These are phyloP conservation scores for Metopia argyrocephala DNA, from an alignment of 2,888 invertebrate genomes.

Conservation along the genomic window DNA sequence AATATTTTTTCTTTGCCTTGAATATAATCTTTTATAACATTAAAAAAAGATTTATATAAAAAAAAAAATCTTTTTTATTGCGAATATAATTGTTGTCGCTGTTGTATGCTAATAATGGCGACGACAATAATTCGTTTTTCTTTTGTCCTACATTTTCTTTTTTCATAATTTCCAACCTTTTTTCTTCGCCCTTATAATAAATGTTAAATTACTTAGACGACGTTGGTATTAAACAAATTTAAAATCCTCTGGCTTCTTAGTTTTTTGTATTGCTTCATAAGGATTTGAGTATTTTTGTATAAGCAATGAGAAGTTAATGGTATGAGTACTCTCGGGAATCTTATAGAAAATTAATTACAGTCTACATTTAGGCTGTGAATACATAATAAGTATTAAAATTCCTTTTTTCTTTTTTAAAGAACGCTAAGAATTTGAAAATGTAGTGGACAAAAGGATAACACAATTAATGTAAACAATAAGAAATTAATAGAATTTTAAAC, in stretches of 20 bases:
- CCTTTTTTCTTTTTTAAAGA: not conserved
- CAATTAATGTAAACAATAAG: conserved; percentile 50
- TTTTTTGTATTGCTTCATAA: not conserved
- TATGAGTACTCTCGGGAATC: not conserved
- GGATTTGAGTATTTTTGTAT: not conserved
- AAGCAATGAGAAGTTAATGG: not conserved
- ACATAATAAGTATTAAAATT: conserved; percentile 11
- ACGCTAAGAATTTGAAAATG: not conserved
- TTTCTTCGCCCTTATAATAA: not conserved
- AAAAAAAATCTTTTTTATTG: not conserved
- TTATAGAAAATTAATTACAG: conserved; percentile 35
- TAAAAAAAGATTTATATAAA: conserved; percentile 1
- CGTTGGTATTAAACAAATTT: not conserved
- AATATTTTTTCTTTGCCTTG: not conserved
- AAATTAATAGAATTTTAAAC: conserved; percentile 39
- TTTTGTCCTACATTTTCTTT: not conserved
- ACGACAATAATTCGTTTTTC: not conserved
- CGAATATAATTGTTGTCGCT: not conserved
- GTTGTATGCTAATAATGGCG: not conserved
- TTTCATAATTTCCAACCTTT: conserved; percentile 6
- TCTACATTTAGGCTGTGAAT: conserved; percentile 38
- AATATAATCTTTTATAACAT: too few species aligned
- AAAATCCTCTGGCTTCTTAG: not conserved
- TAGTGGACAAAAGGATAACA: not conserved
- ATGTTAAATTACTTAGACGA: conserved; percentile 27